Evolutionary conservation across 2,888 invertebrate genomes (phyloP).

Genomic region (Deladenus siricidicola): DNA sequence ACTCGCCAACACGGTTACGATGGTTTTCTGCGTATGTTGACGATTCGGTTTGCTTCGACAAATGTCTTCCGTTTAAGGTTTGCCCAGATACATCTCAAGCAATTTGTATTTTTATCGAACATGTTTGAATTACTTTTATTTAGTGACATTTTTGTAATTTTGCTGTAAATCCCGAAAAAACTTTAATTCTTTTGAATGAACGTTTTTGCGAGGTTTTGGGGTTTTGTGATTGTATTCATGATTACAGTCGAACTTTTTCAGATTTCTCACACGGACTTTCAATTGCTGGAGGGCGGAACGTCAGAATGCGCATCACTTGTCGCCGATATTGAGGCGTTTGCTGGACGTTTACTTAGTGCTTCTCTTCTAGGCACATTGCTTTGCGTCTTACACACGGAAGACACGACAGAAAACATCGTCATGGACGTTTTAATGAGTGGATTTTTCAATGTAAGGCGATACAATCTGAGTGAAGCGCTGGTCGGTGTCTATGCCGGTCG

Average conservation of each 20-base stretch:
- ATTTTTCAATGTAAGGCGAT: slow-evolving; percentile 4
- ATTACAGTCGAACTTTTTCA: too few species aligned
- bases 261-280: slow-evolving; percentile 14
- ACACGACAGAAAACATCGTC: background rate
- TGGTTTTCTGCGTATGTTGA: slow-evolving; percentile 5
- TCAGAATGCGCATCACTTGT: slow-evolving; percentile 2
- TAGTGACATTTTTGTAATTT: too few species aligned
- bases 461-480: background rate
- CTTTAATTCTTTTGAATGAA: too few species aligned
- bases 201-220: too few species aligned
- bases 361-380: slow-evolving; percentile 13
- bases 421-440: slow-evolving; percentile 11
- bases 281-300: slow-evolving; percentile 7
- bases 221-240: too few species aligned
- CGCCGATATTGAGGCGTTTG: slow-evolving; percentile 11
- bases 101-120: background rate
- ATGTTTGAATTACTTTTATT: background rate
- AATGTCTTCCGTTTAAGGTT: too few species aligned
- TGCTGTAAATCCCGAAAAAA: too few species aligned
- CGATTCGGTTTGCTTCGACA: too few species aligned
- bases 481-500: background rate
- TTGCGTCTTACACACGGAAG: slow-evolving; percentile 5
- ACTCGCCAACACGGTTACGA: background rate
- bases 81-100: too few species aligned
- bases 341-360: background rate